These are phyloP conservation scores for Eumeta japonica DNA, from an alignment of 1,140 invertebrate genomes.

Conservation along the genomic window DNA sequence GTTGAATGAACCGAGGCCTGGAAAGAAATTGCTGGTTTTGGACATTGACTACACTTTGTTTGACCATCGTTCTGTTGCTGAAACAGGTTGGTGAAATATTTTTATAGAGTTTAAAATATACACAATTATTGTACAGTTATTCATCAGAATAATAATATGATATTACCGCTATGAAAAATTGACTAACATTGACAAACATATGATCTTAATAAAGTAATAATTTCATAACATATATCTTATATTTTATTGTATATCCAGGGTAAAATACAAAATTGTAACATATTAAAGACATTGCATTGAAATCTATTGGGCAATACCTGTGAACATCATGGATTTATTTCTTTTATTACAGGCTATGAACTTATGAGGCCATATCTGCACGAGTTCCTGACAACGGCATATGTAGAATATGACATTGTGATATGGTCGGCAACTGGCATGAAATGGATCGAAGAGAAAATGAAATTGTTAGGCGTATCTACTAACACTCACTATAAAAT, in stretches of 20 bases:
- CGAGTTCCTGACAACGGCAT: slow-evolving; percentile 90
- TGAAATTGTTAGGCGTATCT: slow-evolving; percentile 86
- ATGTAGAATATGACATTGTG: slow-evolving; percentile 84
- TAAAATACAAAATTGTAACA: no score
- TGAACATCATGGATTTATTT: no score
- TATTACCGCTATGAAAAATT: slow-evolving; percentile 1
- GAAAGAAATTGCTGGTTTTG: slow-evolving; percentile 89
- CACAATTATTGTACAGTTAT: no score
- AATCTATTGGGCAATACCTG: no score
- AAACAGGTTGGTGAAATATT: slow-evolving; percentile 63
- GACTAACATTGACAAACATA: neutral
- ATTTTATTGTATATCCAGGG: no score
- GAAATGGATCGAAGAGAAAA: slow-evolving; percentile 98
- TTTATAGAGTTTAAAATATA: slow-evolving; percentile 3
- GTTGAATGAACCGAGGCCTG: slow-evolving; percentile 75
- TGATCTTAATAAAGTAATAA: neutral
- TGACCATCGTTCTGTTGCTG: slow-evolving; percentile 89
- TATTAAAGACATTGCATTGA: no score
- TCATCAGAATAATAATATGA: no score
- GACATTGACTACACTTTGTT: slow-evolving; percentile 98
- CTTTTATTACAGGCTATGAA: slow-evolving; percentile 63
- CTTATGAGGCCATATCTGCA: slow-evolving; percentile 94
- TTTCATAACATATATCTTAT: no score
- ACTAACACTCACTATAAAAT: slow-evolving; percentile 87
- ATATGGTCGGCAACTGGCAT: slow-evolving; percentile 96